These are phyloP conservation scores for Homarus americanus DNA, from an alignment of 1,140 invertebrate genomes.

Conservation along the genomic window DNA sequence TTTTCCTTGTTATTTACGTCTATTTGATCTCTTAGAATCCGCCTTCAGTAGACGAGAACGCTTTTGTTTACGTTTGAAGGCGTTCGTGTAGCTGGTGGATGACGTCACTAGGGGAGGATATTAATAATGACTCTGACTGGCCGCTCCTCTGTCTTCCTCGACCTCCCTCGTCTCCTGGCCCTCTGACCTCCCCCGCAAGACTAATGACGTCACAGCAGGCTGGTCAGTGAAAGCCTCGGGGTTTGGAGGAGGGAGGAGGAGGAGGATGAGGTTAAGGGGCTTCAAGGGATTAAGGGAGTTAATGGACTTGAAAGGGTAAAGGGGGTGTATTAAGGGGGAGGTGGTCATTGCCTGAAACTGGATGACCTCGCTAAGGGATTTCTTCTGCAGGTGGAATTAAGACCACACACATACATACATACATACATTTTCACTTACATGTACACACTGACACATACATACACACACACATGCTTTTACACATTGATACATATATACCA, in stretches of 20 bases:
- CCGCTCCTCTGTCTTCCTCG: neutral
- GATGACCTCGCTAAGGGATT: too few relatives aligned
- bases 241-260: too few relatives aligned
- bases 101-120: neutral
- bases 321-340: too few relatives aligned
- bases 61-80: too few relatives aligned
- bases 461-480: neutral
- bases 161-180: neutral
- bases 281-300: too few relatives aligned
- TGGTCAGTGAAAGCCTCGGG: neutral
- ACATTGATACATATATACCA: too few relatives aligned
- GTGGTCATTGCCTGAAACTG: too few relatives aligned
- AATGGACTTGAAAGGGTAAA: too few relatives aligned
- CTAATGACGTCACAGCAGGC: neutral
- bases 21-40: too few relatives aligned
- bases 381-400: neutral
- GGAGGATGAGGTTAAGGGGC: too few relatives aligned
- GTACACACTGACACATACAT: slow-evolving; percentile 4
- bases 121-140: neutral
- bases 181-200: neutral
- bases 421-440: slow-evolving; percentile 34
- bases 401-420: neutral
- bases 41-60: too few relatives aligned
- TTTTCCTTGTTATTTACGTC: too few relatives aligned
- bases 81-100: neutral